Percentiles rank a stretch among this genome's conserved stretches.
Evolutionary conservation across 2,113 vertebrate species (phyloP).

Genomic region (Solenodon paradoxus): DNA sequence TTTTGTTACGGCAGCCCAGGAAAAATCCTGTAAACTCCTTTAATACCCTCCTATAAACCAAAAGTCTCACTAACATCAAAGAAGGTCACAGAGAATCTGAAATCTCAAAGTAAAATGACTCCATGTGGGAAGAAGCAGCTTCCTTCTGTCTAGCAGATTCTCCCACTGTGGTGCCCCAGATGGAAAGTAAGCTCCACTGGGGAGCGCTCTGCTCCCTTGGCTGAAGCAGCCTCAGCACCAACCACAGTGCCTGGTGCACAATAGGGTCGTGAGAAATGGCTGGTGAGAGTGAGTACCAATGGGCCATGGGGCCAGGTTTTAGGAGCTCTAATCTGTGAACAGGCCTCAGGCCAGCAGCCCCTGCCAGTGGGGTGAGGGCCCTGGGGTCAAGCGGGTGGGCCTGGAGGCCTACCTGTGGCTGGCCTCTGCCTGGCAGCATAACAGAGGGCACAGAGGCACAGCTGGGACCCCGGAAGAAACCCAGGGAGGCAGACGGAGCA

Average conservation of each 20-base stretch:
- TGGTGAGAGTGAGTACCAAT: not conserved
- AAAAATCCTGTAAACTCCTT: too few species aligned
- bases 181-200: not conserved
- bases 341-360: not conserved
- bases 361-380: not conserved
- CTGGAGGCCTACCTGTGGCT: not conserved
- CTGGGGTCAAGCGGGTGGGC: accelerated
- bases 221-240: not conserved
- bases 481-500: not conserved
- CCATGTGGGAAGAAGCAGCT: not conserved
- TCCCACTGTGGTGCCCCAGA: not conserved
- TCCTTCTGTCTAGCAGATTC: not conserved
- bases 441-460: not conserved
- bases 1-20: not conserved
- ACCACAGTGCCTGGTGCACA: not conserved
- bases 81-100: not conserved
- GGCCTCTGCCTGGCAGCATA: not conserved
- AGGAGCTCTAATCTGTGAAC: not conserved
- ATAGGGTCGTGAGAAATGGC: not conserved
- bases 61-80: not conserved
- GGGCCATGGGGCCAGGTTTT: not conserved
- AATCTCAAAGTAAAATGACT: not conserved
- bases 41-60: not conserved
- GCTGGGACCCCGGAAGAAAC: not conserved
- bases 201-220: not conserved